Evolutionary conservation across 2,888 invertebrate species (phyloP).

Genomic region (Drosophila multiciliata): DNA sequence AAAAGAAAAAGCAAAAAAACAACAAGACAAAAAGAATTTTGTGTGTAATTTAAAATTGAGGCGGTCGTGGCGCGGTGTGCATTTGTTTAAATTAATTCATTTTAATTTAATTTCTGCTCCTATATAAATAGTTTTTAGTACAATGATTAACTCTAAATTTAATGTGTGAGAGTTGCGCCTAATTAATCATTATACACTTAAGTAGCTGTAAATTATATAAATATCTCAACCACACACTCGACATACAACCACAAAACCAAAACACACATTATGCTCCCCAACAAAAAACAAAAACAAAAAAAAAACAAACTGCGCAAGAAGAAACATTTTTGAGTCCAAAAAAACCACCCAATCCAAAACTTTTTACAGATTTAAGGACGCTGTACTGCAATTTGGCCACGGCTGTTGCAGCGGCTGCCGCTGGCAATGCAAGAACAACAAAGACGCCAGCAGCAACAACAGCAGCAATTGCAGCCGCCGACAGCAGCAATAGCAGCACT

Average conservation of each 20-base stretch:
- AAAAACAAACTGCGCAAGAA: constrained; percentile 44
- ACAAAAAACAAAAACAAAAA: background rate
- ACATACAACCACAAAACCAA: background rate
- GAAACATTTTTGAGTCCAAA: constrained; percentile 69
- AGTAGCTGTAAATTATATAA: constrained; percentile 55
- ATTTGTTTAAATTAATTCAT: constrained; percentile 28
- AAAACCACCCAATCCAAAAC: constrained; percentile 78
- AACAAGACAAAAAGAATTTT: constrained; percentile 3
- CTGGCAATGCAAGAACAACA: constrained; percentile 53
- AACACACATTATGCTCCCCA: constrained; percentile 9
- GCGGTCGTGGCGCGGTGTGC: constrained; percentile 58
- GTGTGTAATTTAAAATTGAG: constrained; percentile 44
- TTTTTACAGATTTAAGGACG: constrained; percentile 85
- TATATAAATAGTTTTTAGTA: constrained; percentile 19
- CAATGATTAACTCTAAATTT: constrained; percentile 49
- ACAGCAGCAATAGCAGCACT: constrained; percentile 38
- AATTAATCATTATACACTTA: constrained; percentile 47
- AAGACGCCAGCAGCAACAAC: constrained; percentile 40
- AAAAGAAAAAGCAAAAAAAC: constrained; percentile 1
- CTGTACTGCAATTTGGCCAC: constrained; percentile 84
- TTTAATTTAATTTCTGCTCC: constrained; percentile 42
- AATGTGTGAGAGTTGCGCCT: constrained; percentile 51
- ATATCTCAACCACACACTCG: constrained; percentile 2
- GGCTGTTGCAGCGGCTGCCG: constrained; percentile 83
- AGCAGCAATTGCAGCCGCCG: constrained; percentile 27